Conservation (phyloP, 2,888 invertebrate genomes). For the Notodonta dromedarius region DNA sequence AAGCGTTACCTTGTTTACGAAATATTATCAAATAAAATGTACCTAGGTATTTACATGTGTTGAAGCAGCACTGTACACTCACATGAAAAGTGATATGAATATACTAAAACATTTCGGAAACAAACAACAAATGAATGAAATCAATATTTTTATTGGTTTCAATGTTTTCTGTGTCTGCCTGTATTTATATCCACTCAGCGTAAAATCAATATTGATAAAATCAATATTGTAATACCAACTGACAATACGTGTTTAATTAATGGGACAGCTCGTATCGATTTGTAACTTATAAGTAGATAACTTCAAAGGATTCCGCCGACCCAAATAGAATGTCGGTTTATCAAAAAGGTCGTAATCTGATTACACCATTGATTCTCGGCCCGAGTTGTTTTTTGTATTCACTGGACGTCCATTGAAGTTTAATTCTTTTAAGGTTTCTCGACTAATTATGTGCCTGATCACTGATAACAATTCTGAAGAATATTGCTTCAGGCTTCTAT, state of each 20-base stretch:
- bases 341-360: constrained; percentile 49
- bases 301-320: constrained; percentile 54
- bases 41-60: no score
- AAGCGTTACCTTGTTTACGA: no score
- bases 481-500: no score
- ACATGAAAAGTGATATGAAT: no score
- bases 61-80: no score
- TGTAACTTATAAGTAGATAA: constrained; percentile 19
- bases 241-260: constrained; percentile 19
- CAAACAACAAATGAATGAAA: no score
- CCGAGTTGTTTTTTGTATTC: constrained; percentile 37
- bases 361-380: constrained; percentile 37
- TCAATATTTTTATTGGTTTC: neutral
- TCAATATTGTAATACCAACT: no score
- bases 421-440: constrained; percentile 33
- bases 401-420: constrained; percentile 31
- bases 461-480: no score
- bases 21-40: no score
- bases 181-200: no score
- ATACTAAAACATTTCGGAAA: neutral
- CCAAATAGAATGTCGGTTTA: constrained; percentile 45
- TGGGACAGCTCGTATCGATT: constrained; percentile 29
- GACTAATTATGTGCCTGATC: constrained; percentile 23
- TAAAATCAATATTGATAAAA: no score
- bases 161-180: constrained; percentile 4